Evolutionary conservation across 2,888 invertebrate genomes (phyloP), one percentile per base, ranked within the genome.

Genomic region (Holacanthella duospinosa): DNA sequence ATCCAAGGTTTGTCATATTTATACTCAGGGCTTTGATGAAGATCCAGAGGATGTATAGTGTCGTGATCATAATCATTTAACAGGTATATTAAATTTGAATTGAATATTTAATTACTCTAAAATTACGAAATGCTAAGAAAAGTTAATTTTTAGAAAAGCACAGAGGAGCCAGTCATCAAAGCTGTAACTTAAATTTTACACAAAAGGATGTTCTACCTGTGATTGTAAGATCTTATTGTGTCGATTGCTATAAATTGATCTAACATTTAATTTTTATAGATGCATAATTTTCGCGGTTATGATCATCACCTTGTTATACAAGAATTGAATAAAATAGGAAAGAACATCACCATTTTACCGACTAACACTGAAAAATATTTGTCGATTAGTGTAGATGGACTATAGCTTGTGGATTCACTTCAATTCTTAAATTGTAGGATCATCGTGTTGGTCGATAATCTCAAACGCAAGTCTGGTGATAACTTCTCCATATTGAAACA

Each of bases 401-500:
- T 36, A 16, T 12, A 36, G 36, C 16, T 36, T 16, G 16, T 36
- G 6, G 36, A 36, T 16, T 36, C 36, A 36, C 36, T 36, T 16
- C 36, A 36, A 36, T 36, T 36, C 16, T 12, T 36, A 16, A 36
- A 36, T 16, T 36, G 36, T 16, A 36, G 36, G 6, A 12, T 36
- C 9, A 36, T 6, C 16, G 36, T 12, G 36, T 16, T 36, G 16
- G 36, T 36, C 16, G 36, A 36, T 12, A 36, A 36, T 36, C 16
- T 36, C 9, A 36, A 36, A 16, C 6, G 16, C 9, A 36, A 36
- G 16, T 6, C 9, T 70, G 1, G 57, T 28, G 2, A 67, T 70
- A 43, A 26, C 63, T 0, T 68, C 68, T 48, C 44, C 67, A 68
- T 62, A 71, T 70, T 1, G 1, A 56, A 48, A 43, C 25, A 6